Evolutionary conservation across 2,797 vertebrate genomes (phyloP).

Genomic region (Pelodytes ibericus): DNA sequence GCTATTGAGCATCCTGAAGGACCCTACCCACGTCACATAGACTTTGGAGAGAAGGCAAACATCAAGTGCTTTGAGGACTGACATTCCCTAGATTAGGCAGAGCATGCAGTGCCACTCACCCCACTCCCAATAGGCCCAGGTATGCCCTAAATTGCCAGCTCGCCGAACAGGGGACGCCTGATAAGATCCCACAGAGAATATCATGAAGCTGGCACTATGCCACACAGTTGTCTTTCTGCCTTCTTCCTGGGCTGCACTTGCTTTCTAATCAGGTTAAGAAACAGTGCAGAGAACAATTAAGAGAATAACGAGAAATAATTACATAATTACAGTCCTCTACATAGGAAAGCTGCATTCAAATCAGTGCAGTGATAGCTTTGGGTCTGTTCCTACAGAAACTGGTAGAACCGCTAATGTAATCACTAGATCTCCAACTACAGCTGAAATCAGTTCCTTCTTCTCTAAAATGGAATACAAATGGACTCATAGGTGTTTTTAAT

Average conservation of each 20-base stretch:
- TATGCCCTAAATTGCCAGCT: conserved; percentile 49
- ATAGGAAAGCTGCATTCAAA: conserved; percentile 61
- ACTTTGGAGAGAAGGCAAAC: conserved; percentile 57
- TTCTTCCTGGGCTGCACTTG: conserved; percentile 73
- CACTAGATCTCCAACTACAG: neutral
- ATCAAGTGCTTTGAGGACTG: conserved; percentile 18
- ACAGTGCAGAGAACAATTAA: conserved; percentile 78
- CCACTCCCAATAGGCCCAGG: conserved; percentile 40
- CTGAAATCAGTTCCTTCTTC: too few species aligned
- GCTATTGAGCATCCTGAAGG: conserved; percentile 13
- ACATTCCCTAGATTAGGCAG: conserved; percentile 24
- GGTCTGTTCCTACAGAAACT: neutral
- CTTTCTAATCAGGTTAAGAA: conserved; percentile 76
- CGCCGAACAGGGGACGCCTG: conserved; percentile 11
- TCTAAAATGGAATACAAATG: too few species aligned
- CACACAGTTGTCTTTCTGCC: conserved; percentile 60
- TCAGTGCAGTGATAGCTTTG: neutral
- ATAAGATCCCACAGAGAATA: conserved; percentile 14
- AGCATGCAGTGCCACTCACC: neutral
- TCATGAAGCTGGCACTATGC: conserved; percentile 60
- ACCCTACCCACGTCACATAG: conserved; percentile 57
- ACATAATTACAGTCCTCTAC: conserved; percentile 75
- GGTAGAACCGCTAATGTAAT: neutral
- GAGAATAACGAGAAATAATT: conserved; percentile 80
- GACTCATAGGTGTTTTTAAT: too few species aligned